phyloP scores from a whole-genome alignment of 2,113 vertebrate species.

The Mandrillus leucophaeus region DNA sequence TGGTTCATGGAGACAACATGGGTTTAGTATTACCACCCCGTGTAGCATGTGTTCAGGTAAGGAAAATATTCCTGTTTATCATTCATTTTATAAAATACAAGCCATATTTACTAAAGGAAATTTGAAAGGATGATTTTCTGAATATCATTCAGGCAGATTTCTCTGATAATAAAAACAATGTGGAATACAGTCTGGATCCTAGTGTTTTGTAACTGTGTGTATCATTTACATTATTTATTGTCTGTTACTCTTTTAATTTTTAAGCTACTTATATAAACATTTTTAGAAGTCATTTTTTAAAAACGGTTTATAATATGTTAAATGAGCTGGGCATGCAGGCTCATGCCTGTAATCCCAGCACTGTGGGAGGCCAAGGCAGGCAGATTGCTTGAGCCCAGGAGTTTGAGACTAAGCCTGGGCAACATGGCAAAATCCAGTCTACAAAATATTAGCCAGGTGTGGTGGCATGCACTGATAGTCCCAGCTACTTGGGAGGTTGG shows the following conservation, averaged over 20 bases:
- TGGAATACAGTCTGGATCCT: not conserved
- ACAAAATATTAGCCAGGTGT: too few species aligned
- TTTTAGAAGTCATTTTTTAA: not conserved
- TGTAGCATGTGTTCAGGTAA: slow-evolving; percentile 96
- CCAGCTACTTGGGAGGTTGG: too few species aligned
- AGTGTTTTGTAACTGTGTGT: not conserved
- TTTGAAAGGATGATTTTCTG: not conserved
- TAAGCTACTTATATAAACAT: not conserved
- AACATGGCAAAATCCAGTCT: too few species aligned
- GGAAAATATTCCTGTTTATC: not conserved
- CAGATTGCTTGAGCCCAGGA: too few species aligned
- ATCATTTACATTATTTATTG: not conserved
- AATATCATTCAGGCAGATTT: not conserved
- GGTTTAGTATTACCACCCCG: slow-evolving; percentile 95
- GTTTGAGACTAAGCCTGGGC: too few species aligned
- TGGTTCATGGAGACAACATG: slow-evolving; percentile 99
- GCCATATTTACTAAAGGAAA: not conserved
- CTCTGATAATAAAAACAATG: not conserved
- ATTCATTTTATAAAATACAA: not conserved
- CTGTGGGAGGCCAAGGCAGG: too few species aligned
- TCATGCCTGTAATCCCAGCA: too few species aligned
- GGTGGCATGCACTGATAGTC: too few species aligned
- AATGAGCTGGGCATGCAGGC: not conserved
- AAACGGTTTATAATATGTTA: not conserved
- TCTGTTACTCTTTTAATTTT: not conserved